phyloP scores from a whole-genome alignment of 2,113 vertebrate species.

The Salvelinus namaycush region DNA sequence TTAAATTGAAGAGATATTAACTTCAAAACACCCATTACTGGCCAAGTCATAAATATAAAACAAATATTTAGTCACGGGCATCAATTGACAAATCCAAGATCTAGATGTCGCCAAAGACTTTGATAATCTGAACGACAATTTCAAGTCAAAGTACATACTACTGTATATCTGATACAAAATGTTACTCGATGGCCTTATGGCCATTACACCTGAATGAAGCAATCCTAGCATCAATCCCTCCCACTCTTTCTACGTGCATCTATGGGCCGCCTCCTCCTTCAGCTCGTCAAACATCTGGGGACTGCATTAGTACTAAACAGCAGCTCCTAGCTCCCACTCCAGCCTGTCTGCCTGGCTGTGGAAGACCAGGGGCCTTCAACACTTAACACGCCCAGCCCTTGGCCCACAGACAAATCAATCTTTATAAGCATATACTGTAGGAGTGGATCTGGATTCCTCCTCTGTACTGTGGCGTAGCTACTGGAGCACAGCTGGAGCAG shows the following conservation, averaged over 20 bases:
- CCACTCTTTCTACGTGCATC: background rate
- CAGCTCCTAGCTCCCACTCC: conserved; percentile 31
- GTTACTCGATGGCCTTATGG: too few species aligned
- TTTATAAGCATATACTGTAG: conserved; percentile 3
- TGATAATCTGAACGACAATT: too few species aligned
- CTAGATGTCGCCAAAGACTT: too few species aligned
- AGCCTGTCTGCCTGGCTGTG: conserved; percentile 22
- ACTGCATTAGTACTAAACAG: conserved; percentile 54
- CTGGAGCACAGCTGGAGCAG: conserved; percentile 9
- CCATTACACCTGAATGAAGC: background rate
- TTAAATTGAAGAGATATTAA: too few species aligned
- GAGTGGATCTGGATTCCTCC: background rate
- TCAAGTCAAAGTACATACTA: too few species aligned
- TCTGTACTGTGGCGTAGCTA: conserved; percentile 1
- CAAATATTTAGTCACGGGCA: too few species aligned
- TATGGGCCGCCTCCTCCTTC: conserved; percentile 4
- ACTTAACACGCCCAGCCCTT: conserved; percentile 24
- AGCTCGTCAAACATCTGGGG: conserved; percentile 54
- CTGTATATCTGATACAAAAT: too few species aligned
- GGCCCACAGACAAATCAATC: conserved; percentile 41
- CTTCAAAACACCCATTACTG: too few species aligned
- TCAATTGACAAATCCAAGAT: too few species aligned
- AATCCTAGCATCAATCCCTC: background rate
- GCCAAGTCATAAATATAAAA: too few species aligned
- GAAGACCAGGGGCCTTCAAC: conserved; percentile 10